Evolutionary conservation across 2,797 vertebrate genomes (phyloP).

Genomic region (Heterohyrax brucei): DNA sequence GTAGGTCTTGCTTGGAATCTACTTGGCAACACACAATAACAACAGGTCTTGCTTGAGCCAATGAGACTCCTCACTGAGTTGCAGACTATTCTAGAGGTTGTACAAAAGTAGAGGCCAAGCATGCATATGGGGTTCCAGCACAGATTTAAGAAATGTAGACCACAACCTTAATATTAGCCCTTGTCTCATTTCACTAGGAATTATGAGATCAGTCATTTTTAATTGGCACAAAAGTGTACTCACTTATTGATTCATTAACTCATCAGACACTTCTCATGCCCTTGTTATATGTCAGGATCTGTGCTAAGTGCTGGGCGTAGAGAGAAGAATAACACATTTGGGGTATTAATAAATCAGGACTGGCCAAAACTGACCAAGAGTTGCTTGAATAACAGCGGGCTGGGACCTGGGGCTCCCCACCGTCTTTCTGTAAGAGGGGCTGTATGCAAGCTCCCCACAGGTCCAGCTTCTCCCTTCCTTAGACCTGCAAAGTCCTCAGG

Average conservation of each 20-base stretch:
- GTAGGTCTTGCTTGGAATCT: background rate
- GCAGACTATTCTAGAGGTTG: constrained; percentile 13
- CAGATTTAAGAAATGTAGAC: background rate
- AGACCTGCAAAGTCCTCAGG: background rate
- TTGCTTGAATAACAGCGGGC: background rate
- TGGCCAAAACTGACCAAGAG: background rate
- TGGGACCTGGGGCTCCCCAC: background rate
- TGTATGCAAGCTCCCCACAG: background rate
- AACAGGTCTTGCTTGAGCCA: background rate
- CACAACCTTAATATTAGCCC: background rate
- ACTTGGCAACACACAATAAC: background rate
- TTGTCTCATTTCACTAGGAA: background rate
- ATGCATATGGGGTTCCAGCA: background rate
- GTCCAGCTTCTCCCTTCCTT: background rate
- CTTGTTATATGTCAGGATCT: background rate
- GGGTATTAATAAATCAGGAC: background rate
- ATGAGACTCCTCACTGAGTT: background rate
- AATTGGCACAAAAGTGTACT: background rate
- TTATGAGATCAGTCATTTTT: background rate
- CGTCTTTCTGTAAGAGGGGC: background rate
- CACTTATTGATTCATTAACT: background rate
- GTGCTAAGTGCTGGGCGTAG: background rate
- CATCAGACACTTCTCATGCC: background rate
- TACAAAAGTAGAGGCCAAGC: background rate
- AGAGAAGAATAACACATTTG: background rate